Evolutionary conservation across 2,888 invertebrate genomes (phyloP), one percentile per base, ranked within the genome.

Genomic region (Pseudanteris insignis): DNA sequence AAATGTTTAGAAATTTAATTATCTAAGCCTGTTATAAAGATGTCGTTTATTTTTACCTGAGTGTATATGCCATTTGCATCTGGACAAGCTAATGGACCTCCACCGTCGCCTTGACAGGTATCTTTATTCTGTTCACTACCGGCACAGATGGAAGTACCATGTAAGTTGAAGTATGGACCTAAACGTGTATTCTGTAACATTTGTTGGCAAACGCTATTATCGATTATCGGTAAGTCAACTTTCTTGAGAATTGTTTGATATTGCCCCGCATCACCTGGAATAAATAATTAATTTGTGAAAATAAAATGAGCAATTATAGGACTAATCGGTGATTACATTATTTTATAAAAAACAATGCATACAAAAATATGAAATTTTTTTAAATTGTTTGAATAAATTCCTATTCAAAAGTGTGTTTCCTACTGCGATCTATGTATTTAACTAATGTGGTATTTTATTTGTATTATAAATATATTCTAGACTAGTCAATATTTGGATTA

Each of bases 131-230:
- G 71, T 70, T 88, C 88, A 0, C 91, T 91, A 0, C 91, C 91
- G 0, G 92, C 92, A 71, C 92, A 92, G 63, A 90, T 85, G 74
- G 91, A 90, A 8, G 88, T 86, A 0, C 84, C 77, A 69, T 91
- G 87, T 9, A 92, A 81, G 38, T 83, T 77, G 75, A 90, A 92
- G 71, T 83, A 79, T 0, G 81, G 81, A 0, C 91, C 89, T 1
- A 92, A 81, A 0, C 89, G 83, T 0, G 92, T 91, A 40, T 80
- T 81, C 1, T 88, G 83, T 1, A 92, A 80, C 33, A 84, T 80
- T 0, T 70, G 66, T 74, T 89, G 85, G 73, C 94, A 95, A 10
- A 78, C 78, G 0, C 67, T 70, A 8, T 80, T 81, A 1, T 84
- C 84, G 0, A 92, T 85, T 0, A 91, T 83, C 0, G 91, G 90